Base-by-base conservation (phyloP, 2,797 vertebrate genomes). In the Etheostoma nigrum region DNA sequence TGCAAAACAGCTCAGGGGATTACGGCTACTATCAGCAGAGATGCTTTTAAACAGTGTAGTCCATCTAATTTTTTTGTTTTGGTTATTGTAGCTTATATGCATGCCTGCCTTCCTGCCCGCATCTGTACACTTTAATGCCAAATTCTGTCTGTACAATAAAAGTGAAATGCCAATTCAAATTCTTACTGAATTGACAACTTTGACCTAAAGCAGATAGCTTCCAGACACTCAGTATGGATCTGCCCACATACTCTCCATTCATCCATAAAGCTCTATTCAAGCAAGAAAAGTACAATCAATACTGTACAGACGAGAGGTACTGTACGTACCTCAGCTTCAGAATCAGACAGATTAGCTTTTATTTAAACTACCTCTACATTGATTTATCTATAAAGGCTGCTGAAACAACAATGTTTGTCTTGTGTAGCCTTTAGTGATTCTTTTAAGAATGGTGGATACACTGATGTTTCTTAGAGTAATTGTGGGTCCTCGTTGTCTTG, bases 181-280 rank as follows among this genome's bases (percentile, higher is more conserved):
- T 72, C 67, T 70, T 6, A 45, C 51, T 61, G 33, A 79, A 86
- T 45, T 83, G 87, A 84, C 77, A 85, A 72, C 82, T 79, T 74
- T 71, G 82, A 78, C 83, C 76, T 30, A 51, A 84, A 86, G 77
- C 67, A 74, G 85, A 79, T 81, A 82, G 67, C 57, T 55, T 58
- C 53, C 72, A 87, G 88, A 85, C 84, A 68, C 74, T 72, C 44
- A 8, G 83, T 81, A 85, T 84, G 73, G 82, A 78, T 89, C 78
- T 83, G 82, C 65, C 88, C 69, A 76, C 82, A 79, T 79, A 72
- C 80, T 77, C 63, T 84, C 65, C 78, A 79, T 83, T 88, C 81
- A 91, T 79, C 71, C 75, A 75, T 67, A 64, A 88, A 86, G 68
- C 52, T 86, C 60, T 10, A 67, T 78, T 71, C 73, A 67, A 71